Conservation (phyloP, 2,888 invertebrate species). For the Eretmocerus hayati region DNA sequence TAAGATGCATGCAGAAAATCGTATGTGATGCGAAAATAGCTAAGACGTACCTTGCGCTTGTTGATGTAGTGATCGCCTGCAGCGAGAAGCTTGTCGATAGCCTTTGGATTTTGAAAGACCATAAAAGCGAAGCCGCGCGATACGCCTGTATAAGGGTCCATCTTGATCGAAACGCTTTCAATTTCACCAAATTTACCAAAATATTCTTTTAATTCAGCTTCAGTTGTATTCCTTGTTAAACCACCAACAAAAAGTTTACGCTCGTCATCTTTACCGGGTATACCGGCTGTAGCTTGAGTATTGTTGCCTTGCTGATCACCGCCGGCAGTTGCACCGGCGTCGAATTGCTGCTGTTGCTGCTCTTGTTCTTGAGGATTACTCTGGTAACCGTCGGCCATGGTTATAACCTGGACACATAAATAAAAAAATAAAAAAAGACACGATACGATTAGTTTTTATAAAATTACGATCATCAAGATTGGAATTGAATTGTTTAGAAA, state of each 20-base stretch:
- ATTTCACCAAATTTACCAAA: conserved; percentile 59
- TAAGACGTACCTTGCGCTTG: conserved; percentile 49
- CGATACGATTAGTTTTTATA: no score
- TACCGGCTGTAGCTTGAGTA: conserved; percentile 42
- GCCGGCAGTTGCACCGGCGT: not conserved
- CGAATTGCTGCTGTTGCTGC: conserved; percentile 1
- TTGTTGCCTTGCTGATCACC: conserved; percentile 19
- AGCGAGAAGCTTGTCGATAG: conserved; percentile 52
- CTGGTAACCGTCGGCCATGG: conserved; percentile 21
- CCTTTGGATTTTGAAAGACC: conserved; percentile 53
- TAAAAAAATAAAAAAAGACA: no score
- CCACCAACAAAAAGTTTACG: conserved; percentile 63
- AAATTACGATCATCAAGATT: no score
- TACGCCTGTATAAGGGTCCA: conserved; percentile 56
- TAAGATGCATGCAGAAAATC: no score
- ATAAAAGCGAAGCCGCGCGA: conserved; percentile 63
- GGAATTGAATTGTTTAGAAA: no score
- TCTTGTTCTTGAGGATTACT: not conserved
- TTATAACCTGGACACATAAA: no score
- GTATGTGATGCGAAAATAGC: no score
- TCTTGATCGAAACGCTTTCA: conserved; percentile 57
- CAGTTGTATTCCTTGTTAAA: conserved; percentile 55
- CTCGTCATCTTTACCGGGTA: conserved; percentile 48
- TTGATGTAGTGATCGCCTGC: conserved; percentile 55
- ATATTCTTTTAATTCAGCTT: conserved; percentile 57